phyloP scores from a whole-genome alignment of 92 coral and sea anemone genomes.

The Paragorgia papillata region DNA sequence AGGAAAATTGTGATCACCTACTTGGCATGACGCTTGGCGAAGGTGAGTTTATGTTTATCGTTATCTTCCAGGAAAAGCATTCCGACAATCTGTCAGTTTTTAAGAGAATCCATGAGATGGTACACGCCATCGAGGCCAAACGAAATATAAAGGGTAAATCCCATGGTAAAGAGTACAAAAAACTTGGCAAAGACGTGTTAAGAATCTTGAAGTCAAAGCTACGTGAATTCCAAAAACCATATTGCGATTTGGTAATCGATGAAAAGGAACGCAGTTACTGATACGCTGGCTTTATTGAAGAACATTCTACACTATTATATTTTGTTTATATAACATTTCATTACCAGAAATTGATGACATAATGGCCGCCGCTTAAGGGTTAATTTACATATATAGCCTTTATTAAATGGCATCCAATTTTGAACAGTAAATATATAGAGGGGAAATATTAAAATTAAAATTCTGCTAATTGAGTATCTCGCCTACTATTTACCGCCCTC shows the following conservation, averaged over 20 bases:
- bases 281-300: no score
- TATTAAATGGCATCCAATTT: no score
- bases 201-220: background rate
- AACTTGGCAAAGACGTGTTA: background rate
- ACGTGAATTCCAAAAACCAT: background rate
- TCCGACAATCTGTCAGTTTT: background rate
- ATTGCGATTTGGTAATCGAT: background rate
- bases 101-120: conserved; percentile 17
- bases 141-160: background rate
- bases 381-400: no score
- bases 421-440: no score
- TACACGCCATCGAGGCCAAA: background rate
- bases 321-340: no score
- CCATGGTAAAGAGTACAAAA: conserved; percentile 14
- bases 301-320: no score
- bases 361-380: no score
- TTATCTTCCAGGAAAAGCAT: conserved; percentile 7
- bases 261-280: no score
- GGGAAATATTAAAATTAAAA: no score
- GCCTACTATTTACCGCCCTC: no score
- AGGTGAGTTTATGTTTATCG: conserved; percentile 7
- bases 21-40: background rate
- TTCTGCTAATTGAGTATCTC: no score
- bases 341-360: no score
- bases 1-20: background rate